phyloP scores from a whole-genome alignment of 2,797 vertebrate genomes.

The Falco novaeseelandiae region DNA sequence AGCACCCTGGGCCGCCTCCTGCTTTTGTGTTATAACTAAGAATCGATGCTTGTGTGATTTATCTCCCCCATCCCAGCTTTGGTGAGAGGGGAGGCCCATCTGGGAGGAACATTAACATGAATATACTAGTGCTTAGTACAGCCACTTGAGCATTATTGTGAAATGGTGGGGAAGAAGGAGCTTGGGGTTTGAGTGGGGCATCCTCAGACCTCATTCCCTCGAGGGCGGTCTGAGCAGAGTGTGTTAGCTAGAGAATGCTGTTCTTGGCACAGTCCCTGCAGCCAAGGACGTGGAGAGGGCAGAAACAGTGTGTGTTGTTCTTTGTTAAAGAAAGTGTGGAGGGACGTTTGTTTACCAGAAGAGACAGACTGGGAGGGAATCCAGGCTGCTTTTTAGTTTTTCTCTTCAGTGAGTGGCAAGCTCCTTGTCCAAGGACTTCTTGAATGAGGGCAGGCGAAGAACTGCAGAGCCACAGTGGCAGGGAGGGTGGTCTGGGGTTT shows the following conservation, averaged over 20 bases:
- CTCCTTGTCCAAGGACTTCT: conserved; percentile 10
- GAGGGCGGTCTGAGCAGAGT: not conserved
- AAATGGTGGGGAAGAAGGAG: not conserved
- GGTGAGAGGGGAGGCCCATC: not conserved
- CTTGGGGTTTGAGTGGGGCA: not conserved
- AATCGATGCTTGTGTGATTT: not conserved
- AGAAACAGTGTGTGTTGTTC: not conserved
- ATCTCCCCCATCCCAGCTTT: not conserved
- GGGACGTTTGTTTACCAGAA: not conserved
- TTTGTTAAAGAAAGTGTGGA: not conserved
- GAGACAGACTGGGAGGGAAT: not conserved
- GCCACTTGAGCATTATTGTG: not conserved
- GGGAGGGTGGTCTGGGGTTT: not conserved
- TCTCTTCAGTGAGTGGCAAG: not conserved
- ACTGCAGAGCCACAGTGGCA: not conserved
- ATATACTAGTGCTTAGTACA: not conserved
- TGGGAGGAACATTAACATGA: fast-evolving
- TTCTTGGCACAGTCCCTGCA: not conserved
- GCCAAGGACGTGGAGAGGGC: not conserved
- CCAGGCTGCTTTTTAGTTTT: conserved; percentile 7
- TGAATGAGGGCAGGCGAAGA: not conserved
- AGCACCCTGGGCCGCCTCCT: not conserved
- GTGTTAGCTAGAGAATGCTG: not conserved
- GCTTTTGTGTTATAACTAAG: not conserved
- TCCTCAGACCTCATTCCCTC: not conserved